Percentiles rank a stretch among this genome's conserved stretches.
phyloP scores from a whole-genome alignment of 2,888 invertebrate species.

The Pseudoips prasinana region DNA sequence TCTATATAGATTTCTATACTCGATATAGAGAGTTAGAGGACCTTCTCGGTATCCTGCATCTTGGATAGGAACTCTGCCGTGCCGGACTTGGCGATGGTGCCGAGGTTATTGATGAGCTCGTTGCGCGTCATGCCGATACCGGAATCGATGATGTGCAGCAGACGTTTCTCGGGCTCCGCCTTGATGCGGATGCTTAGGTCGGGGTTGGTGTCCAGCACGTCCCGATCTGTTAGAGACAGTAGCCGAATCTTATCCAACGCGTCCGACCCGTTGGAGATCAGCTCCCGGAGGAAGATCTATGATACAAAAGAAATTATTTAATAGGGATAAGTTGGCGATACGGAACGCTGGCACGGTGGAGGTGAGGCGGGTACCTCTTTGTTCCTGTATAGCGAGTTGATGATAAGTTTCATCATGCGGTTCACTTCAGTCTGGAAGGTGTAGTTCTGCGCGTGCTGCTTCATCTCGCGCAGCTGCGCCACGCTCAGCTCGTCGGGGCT shows the following conservation, averaged over 20 bases:
- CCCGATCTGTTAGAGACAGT: conserved; percentile 93
- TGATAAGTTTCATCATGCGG: conserved; percentile 99
- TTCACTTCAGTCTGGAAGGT: conserved; percentile 99
- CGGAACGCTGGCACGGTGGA: background rate
- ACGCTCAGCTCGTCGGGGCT: conserved; percentile 97
- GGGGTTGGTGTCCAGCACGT: conserved; percentile 88
- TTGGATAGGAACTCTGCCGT: conserved; percentile 97
- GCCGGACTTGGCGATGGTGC: conserved; percentile 99
- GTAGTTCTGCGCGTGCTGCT: conserved; percentile 93
- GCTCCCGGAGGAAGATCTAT: conserved; percentile 96
- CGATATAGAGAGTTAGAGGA: conserved; percentile 11
- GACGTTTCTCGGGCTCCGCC: conserved; percentile 95
- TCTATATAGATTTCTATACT: background rate
- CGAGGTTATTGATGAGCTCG: conserved; percentile 97
- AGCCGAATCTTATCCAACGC: conserved; percentile 99
- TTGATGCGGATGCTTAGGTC: conserved; percentile 95
- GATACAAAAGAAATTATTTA: conserved; percentile 2
- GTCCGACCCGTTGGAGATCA: conserved; percentile 99
- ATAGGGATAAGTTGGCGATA: background rate
- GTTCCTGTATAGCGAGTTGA: conserved; percentile 99
- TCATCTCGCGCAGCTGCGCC: conserved; percentile 94
- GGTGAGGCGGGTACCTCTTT: conserved; percentile 88
- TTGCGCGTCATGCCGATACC: conserved; percentile 98
- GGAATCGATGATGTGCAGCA: conserved; percentile 96
- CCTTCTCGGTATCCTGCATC: conserved; percentile 86